Evolutionary conservation across 2,113 vertebrate species (phyloP).

Genomic region (Phalacrocorax pelagicus): DNA sequence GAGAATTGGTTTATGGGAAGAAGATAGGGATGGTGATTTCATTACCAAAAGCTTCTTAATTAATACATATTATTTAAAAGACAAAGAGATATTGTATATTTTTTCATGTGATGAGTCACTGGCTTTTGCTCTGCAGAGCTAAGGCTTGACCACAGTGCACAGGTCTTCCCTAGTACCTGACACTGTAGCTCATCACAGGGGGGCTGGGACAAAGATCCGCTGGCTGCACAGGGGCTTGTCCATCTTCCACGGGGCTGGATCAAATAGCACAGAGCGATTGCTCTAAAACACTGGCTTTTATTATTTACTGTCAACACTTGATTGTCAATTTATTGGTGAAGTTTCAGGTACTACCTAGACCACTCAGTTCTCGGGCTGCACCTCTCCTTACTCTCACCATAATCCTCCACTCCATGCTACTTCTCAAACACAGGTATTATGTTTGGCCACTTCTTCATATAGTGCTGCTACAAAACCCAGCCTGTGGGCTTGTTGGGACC

Average conservation of each 20-base stretch:
- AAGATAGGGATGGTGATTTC: neutral
- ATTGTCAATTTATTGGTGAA: neutral
- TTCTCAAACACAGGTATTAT: neutral
- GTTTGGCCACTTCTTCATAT: neutral
- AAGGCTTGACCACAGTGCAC: neutral
- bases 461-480: neutral
- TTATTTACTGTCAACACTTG: neutral
- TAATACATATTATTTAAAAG: neutral
- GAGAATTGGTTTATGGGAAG: neutral
- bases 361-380: neutral
- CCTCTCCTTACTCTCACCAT: neutral
- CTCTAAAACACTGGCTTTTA: neutral
- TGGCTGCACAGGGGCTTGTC: neutral
- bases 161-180: neutral
- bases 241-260: neutral
- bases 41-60: neutral
- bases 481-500: neutral
- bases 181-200: neutral
- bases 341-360: neutral
- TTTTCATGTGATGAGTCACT: neutral
- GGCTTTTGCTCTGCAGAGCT: neutral
- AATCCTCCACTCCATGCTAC: neutral
- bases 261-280: neutral
- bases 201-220: neutral
- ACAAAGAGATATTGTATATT: neutral